These are phyloP conservation scores for Drosophila leonis DNA, from an alignment of 2,888 invertebrate genomes.

Conservation along the genomic window DNA sequence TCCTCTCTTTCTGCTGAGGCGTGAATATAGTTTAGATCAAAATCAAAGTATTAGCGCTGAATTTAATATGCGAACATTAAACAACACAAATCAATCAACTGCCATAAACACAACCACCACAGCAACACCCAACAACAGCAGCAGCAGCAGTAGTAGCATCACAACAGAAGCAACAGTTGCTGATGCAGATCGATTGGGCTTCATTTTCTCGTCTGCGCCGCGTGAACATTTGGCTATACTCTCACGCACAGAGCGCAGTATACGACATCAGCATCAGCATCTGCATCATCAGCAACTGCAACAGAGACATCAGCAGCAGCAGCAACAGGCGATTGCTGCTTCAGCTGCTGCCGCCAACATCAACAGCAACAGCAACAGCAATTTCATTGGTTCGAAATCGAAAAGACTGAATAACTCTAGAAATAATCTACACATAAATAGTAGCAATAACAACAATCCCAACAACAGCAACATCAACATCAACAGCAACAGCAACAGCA, in stretches of 20 bases:
- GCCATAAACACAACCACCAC: conserved; percentile 44
- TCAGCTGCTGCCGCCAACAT: conserved; percentile 9
- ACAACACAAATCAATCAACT: conserved; percentile 51
- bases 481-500: conserved; percentile 41
- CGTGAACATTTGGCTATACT: conserved; percentile 74
- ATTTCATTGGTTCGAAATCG: conserved; percentile 83
- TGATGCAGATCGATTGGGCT: conserved; percentile 55
- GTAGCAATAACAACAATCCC: conserved; percentile 68
- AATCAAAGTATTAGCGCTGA: conserved; percentile 80
- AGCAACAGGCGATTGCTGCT: neutral
- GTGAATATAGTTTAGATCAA: conserved; percentile 73
- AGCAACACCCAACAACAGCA: conserved; percentile 40
- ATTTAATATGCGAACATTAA: conserved; percentile 67
- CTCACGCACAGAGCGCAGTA: conserved; percentile 85
- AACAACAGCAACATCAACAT: conserved; percentile 45
- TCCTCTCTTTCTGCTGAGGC: conserved; percentile 53
- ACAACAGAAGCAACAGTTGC: conserved; percentile 42
- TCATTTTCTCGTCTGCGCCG: conserved; percentile 68
- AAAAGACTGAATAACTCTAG: conserved; percentile 85
- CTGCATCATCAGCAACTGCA: conserved; percentile 46
- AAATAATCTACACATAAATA: conserved; percentile 78
- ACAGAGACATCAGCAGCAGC: conserved; percentile 36
- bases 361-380: conserved; percentile 51
- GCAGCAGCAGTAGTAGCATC: conserved; percentile 36
- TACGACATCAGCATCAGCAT: conserved; percentile 64